Percentiles rank a stretch among this genome's conserved stretches.
Evolutionary conservation across 2,888 invertebrate species (phyloP).

Genomic region (Endotricha flammealis): DNA sequence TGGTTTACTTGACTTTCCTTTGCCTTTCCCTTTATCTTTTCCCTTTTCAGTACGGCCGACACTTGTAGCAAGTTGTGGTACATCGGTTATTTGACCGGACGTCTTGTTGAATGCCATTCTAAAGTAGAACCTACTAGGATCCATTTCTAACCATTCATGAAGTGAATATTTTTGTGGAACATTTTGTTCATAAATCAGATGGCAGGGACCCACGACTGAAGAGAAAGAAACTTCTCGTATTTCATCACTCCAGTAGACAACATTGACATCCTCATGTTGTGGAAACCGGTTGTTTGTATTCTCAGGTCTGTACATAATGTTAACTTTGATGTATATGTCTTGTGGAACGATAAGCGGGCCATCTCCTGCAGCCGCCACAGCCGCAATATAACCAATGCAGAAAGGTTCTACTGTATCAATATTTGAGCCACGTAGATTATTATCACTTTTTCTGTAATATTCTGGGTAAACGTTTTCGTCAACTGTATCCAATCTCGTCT

Average conservation of each 20-base stretch:
- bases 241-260: constrained; percentile 88
- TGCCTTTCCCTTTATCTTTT: constrained; percentile 83
- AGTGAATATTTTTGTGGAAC: constrained; percentile 64
- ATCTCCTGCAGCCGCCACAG: constrained; percentile 77
- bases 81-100: constrained; percentile 77
- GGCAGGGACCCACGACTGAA: constrained; percentile 83
- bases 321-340: constrained; percentile 81
- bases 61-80: constrained; percentile 76
- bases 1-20: constrained; percentile 77
- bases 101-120: constrained; percentile 80
- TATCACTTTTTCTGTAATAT: constrained; percentile 85
- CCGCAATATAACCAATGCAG: constrained; percentile 83
- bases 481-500: constrained; percentile 65
- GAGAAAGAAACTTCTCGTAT: constrained; percentile 79
- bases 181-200: constrained; percentile 81
- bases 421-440: constrained; percentile 84
- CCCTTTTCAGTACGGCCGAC: constrained; percentile 80
- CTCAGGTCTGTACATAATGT: constrained; percentile 86
- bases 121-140: constrained; percentile 87
- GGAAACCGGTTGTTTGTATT: constrained; percentile 81
- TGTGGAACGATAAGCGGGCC: constrained; percentile 71
- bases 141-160: constrained; percentile 80
- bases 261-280: constrained; percentile 83
- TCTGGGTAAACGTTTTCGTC: constrained; percentile 89
- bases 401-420: constrained; percentile 86